Base-by-base conservation (phyloP, 2,113 vertebrate species). In the Caracal caracal region DNA sequence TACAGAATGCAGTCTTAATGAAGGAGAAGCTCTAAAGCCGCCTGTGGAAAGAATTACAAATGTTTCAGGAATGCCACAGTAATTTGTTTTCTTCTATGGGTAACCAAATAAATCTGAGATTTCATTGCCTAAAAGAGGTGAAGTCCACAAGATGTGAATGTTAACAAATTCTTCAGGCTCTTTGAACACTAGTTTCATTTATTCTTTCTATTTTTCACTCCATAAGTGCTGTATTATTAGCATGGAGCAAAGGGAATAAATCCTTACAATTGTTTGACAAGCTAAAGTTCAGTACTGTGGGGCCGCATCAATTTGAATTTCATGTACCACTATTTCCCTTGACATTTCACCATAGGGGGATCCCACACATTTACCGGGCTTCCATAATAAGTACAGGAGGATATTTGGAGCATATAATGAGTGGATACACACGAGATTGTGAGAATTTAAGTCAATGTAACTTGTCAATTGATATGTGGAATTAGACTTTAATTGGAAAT, bases 71-170 rank as follows among this genome's bases (percentile, higher is more conserved):
- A 97, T 95, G 83, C 93, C 97, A 85, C 51, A 93, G 75, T 97
- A 97, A 98, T 98, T 98, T 97, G 84, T 95, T 98, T 97, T 97
- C 95, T 98, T 98, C 83, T 92, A 92, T 93, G 90, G 96, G 87
- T 92, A 98, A 97, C 93, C 85, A 95, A 88, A 90, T 96, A 92
- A 96, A 88, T 95, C 53, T 91, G 65, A 96, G 76, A 93, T 95
- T 87, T 56, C 53, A 83, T 78, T 88, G 68, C 71, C 63, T 82
- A 22, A 86, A 92, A 96, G 71, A 93, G 22, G 15, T 66, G 15
- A 96, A 35, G 61, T 83, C 73, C 79, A 75, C 13, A 95, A 81
- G 13, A 85, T 88, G 53, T 7, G 61, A 93, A 91, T 88, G 10
- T 47, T 82, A 95, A 93, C 28, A 76, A 66, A 88, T 88, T 85